Evolutionary conservation across 1,140 invertebrate genomes (phyloP).

Genomic region (Latrodectus geometricus): DNA sequence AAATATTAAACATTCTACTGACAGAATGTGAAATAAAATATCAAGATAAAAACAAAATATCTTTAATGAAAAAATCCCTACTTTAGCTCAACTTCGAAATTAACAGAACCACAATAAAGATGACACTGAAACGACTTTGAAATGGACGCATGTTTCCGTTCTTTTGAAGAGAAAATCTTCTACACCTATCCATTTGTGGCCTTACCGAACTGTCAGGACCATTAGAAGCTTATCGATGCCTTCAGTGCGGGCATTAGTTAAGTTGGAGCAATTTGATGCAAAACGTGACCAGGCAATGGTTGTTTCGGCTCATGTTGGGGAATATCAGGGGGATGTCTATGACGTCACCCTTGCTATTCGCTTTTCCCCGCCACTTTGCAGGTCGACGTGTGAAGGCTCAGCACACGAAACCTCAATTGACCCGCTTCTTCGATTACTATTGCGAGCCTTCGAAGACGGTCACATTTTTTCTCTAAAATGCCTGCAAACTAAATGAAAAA

Average conservation of each 20-base stretch:
- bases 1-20: too few species aligned
- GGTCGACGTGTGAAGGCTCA: background rate
- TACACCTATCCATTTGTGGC: too few species aligned
- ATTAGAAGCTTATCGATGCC: background rate
- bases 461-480: background rate
- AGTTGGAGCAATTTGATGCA: background rate
- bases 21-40: too few species aligned
- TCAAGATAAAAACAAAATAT: too few species aligned
- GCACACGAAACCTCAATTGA: slow-evolving; percentile 1
- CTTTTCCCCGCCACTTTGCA: background rate
- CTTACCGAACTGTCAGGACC: background rate
- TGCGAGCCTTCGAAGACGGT: background rate
- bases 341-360: background rate
- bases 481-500: background rate
- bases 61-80: too few species aligned
- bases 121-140: too few species aligned
- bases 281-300: background rate
- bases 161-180: too few species aligned
- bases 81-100: too few species aligned
- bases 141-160: too few species aligned
- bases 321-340: background rate
- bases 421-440: background rate
- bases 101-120: too few species aligned
- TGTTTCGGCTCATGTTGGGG: background rate
- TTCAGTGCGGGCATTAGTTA: background rate